Percentiles rank a stretch among this genome's conserved stretches.
Conservation (phyloP, 2,888 invertebrate species). For the Biston stratarius region DNA sequence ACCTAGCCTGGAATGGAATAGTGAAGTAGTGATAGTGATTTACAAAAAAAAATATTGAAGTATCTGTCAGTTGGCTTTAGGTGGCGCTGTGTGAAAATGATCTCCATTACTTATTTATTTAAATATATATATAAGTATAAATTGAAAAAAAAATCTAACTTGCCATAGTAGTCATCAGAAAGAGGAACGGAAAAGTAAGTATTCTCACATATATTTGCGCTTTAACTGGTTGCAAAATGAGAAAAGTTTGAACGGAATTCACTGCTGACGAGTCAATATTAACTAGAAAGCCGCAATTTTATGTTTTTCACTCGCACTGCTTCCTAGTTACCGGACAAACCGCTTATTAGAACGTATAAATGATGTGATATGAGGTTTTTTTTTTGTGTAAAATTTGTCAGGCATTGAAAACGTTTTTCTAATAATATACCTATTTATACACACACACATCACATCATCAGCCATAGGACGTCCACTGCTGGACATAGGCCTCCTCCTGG, state of each 20-base stretch:
- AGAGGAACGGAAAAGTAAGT: conserved; percentile 1
- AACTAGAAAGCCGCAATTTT: conserved; percentile 68
- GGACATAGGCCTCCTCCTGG: too few relatives aligned
- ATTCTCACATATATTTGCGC: conserved; percentile 48
- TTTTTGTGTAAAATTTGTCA: not conserved
- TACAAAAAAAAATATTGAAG: too few relatives aligned
- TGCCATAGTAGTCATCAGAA: not conserved
- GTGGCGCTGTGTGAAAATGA: too few relatives aligned
- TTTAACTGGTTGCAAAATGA: conserved; percentile 79
- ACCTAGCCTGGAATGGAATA: too few relatives aligned
- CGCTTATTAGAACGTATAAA: not conserved
- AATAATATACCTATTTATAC: too few relatives aligned
- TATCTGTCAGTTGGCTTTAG: too few relatives aligned
- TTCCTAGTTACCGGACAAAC: conserved; percentile 2
- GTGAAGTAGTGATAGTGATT: too few relatives aligned
- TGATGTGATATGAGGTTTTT: not conserved
- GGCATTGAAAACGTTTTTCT: not conserved
- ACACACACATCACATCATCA: too few relatives aligned
- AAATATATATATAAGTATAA: too few relatives aligned
- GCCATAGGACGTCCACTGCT: too few relatives aligned
- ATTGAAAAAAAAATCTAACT: too few relatives aligned
- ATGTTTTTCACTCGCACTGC: conserved; percentile 35
- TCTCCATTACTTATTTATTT: too few relatives aligned
- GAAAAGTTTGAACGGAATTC: conserved; percentile 77
- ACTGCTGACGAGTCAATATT: conserved; percentile 83